phyloP scores from a whole-genome alignment of 2,888 invertebrate genomes.

The Mimachlamys varia region DNA sequence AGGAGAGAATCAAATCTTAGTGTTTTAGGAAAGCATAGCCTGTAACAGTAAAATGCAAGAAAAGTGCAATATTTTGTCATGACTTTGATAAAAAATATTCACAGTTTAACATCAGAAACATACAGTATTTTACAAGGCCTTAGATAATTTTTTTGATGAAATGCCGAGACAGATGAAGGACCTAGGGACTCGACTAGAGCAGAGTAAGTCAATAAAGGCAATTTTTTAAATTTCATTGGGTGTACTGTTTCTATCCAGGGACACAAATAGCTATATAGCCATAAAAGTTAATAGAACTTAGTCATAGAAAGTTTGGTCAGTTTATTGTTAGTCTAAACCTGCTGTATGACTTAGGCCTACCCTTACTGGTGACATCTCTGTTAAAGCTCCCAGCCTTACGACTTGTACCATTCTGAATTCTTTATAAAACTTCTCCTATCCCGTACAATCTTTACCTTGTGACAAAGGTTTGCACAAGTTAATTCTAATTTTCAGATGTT shows the following conservation, averaged over 20 bases:
- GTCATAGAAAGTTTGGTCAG: background rate
- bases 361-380: background rate
- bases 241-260: background rate
- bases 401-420: too few species aligned
- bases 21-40: too few species aligned
- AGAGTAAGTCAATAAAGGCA: background rate
- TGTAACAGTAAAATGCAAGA: too few species aligned
- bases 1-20: too few species aligned
- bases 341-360: background rate
- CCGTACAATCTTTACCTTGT: too few species aligned
- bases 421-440: too few species aligned
- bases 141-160: background rate
- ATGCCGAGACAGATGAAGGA: background rate
- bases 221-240: background rate
- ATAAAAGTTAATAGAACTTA: background rate
- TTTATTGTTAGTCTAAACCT: too few species aligned
- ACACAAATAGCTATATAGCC: background rate
- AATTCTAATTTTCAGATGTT: too few species aligned
- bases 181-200: background rate
- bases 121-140: background rate
- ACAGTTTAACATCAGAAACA: background rate
- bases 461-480: too few species aligned
- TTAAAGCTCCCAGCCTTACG: background rate
- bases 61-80: too few species aligned
- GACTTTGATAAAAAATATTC: too few species aligned